Evolutionary conservation across 2,797 vertebrate genomes (phyloP), one percentile per base, ranked within the genome.

Genomic region (Odontamblyopus lacepedii): DNA sequence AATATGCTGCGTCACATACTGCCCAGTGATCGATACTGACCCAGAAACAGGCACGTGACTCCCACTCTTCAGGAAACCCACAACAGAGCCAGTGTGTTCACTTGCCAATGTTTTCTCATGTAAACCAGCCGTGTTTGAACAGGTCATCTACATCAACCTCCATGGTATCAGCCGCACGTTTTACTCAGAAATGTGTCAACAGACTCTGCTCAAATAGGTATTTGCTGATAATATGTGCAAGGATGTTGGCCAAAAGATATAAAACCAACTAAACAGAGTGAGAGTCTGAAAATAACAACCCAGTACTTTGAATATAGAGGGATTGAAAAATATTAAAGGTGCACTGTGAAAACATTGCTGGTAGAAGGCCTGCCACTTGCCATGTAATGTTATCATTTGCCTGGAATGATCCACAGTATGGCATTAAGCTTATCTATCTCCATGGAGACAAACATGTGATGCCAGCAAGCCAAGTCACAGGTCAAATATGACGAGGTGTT

Each of bases 121-220:
- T 60, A 76, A 19, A 51, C 61, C 55, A 2, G 26, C 3, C 57
- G 57, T 75, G 71, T 77, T 71, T 65, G 78, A 83, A 84, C 73
- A 83, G 55, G 23, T 56, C 35, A 74, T 53, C 15, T n/a, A 76
- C 67, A 35, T 80, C 69, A 71, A 30, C 9, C 41, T 44, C 41
- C 41, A 3, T 44, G 41, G 41, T 44, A 51, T 80, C 70, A 71
- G 35, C 9, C 0, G 44, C 59, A 76, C 11, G 0, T 80, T 69
- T 69, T n/a, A 35, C 19, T 32, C 78, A 80, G 55, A 78, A 53
- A 74, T 11, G 9, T 13, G 56, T 56, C 55, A 9, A 26, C 11
- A 23, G 7, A 23, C 53, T 55, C 51, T 23, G n/a, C 26, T 56
- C n/a, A 26, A 56, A 56, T n/a, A 56, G n/a, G n/a, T 9, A 3